A percentile compares a stretch with the other conserved stretches of the same genome.
phyloP scores from a whole-genome alignment of 2,797 vertebrate genomes.

The Catostomus latipinnis region DNA sequence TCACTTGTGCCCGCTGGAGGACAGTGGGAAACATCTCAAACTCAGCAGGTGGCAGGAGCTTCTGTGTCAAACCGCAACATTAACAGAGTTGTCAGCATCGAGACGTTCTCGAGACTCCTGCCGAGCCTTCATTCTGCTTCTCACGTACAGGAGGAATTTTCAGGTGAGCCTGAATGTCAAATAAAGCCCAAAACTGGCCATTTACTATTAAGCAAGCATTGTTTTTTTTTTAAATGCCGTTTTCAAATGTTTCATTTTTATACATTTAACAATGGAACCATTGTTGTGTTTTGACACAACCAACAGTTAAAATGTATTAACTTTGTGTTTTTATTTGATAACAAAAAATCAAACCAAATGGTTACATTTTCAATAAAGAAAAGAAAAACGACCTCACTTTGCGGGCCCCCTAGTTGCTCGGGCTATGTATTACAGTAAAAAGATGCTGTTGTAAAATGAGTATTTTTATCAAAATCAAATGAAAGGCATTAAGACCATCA shows the following conservation, averaged over 20 bases:
- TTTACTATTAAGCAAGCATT: neutral
- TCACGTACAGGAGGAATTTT: neutral
- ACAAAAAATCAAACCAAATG: no score
- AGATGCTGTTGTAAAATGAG: no score
- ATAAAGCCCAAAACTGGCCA: neutral
- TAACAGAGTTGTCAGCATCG: neutral
- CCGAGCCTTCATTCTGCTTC: neutral
- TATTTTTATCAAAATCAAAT: no score
- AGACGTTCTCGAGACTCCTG: neutral
- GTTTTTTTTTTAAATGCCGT: neutral
- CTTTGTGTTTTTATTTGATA: neutral
- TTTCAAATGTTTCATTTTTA: neutral
- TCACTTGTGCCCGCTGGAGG: constrained; percentile 3
- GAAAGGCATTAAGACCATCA: no score
- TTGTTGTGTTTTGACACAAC: neutral
- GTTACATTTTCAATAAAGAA: no score
- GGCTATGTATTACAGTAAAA: no score
- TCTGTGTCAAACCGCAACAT: neutral
- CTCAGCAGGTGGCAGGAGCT: neutral
- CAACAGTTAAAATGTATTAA: neutral
- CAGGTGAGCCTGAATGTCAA: constrained; percentile 9
- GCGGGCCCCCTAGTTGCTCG: no score
- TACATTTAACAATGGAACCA: neutral
- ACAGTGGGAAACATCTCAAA: constrained; percentile 11
- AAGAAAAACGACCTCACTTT: no score